Evolutionary conservation across 2,113 vertebrate genomes (phyloP), one percentile per base, ranked within the genome.

Genomic region (Hippocampus zosterae): DNA sequence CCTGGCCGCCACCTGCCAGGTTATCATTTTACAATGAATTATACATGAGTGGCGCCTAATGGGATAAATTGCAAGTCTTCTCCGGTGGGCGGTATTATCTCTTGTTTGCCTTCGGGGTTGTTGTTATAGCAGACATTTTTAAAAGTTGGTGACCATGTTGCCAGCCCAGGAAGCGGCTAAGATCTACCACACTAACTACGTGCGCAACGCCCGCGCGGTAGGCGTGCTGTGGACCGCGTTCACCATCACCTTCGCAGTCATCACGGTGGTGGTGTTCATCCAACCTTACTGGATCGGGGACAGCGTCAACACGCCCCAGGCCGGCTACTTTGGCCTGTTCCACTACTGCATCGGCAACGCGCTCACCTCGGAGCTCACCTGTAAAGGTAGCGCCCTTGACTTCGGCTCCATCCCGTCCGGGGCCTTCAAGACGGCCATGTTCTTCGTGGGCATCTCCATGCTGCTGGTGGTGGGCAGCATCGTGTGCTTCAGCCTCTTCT

Each of bases 241-340:
- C 83, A 98, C 96, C 74, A 95, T 98, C 88, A 96, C 95, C 84
- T 98, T 99, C 70, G 92, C 96, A 1, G 92, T 98, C 73, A 93
- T 99, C 74, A 93, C 94, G 77, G 91, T 97, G 90, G 96, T 98
- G 77, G 92, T 96, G 44, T 98, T 99, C 90, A 96, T 98, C 88
- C 97, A 99, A 87, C 97, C 97, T 0, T 99, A 98, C 87, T 98
- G 96, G 96, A 98, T 99, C 53, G 97, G 97, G 1, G 97, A 98
- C 94, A 98, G 96, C 71, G 93, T 98, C 61, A 92, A 94, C 88
- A 98, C 97, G 0, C 96, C 96, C 0, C 95, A 97, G 88, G 96
- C 97, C 0, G 97, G 97, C 0, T 99, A 98, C 89, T 99, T 99
- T 48, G 97, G 97, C 65, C 94, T 99, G 21, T 98, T 96, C 89